Percentiles rank a stretch among this genome's conserved stretches.
Conservation (phyloP, 1,140 invertebrate genomes). For the Campoletis sonorensis region DNA sequence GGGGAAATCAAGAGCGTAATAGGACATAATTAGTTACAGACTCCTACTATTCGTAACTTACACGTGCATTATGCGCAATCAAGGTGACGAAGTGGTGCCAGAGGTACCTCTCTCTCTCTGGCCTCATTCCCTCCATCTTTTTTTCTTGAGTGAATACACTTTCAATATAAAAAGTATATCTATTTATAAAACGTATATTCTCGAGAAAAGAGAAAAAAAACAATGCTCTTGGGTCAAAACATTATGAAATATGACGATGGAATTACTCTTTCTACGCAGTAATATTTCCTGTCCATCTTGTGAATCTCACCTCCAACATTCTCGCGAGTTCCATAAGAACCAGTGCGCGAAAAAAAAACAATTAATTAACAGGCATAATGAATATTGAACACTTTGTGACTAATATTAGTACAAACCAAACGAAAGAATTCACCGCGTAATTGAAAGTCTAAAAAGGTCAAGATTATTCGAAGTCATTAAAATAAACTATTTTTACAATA, state of each 20-base stretch:
- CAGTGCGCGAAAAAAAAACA: neutral
- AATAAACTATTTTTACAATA: too few relatives aligned
- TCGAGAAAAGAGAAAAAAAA: neutral
- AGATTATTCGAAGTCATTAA: too few relatives aligned
- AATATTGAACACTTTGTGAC: too few relatives aligned
- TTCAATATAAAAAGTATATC: neutral
- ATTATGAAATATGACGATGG: neutral
- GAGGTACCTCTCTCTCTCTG: neutral
- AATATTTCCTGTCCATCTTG: neutral
- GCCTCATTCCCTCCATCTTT: neutral
- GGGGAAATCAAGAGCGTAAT: conserved; percentile 75
- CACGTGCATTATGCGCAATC: conserved; percentile 73
- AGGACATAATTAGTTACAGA: conserved; percentile 74
- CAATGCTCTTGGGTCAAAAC: neutral
- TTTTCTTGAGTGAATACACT: conserved; percentile 40
- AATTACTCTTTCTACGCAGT: neutral
- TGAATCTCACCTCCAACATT: neutral
- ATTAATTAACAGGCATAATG: neutral
- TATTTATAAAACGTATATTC: neutral
- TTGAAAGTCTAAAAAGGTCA: too few relatives aligned
- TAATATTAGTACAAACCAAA: too few relatives aligned
- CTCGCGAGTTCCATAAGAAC: neutral
- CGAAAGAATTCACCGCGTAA: too few relatives aligned
- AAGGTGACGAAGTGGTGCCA: conserved; percentile 69
- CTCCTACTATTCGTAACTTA: conserved; percentile 66